phyloP scores from a whole-genome alignment of 2,113 vertebrate genomes.

The Corydoras maculifer region DNA sequence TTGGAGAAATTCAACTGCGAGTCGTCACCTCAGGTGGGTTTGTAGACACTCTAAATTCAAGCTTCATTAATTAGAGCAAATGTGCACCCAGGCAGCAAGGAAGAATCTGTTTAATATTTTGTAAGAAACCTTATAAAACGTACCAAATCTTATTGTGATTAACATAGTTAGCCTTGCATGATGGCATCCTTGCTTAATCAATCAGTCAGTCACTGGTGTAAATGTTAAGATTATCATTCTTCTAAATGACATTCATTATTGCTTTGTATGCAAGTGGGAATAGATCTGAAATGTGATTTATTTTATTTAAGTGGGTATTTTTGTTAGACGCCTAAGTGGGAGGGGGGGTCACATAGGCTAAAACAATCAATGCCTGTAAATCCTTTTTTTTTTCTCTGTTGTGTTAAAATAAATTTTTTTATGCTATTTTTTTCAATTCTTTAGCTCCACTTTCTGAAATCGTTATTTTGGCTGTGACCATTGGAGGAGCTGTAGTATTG shows the following conservation, averaged over 20 bases:
- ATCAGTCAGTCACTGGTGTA: too few species aligned
- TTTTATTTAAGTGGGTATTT: too few species aligned
- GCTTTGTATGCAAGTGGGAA: too few species aligned
- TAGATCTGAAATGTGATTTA: too few species aligned
- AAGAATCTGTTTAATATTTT: not conserved
- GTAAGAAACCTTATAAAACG: too few species aligned
- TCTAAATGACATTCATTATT: too few species aligned
- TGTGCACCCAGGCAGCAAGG: not conserved
- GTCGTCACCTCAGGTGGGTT: constrained; percentile 71
- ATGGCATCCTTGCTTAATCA: too few species aligned
- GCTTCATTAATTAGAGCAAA: not conserved
- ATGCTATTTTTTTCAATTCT: not conserved
- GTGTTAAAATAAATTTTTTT: not conserved
- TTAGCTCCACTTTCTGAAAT: constrained; percentile 83
- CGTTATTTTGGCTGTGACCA: constrained; percentile 69
- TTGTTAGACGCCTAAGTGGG: too few species aligned
- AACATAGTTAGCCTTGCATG: too few species aligned
- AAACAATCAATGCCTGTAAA: not conserved
- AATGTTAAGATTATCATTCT: too few species aligned
- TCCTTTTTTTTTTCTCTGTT: not conserved
- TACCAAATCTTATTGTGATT: too few species aligned
- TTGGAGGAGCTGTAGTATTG: constrained; percentile 68
- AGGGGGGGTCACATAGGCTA: too few species aligned
- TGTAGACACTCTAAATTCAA: not conserved
- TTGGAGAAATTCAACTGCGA: constrained; percentile 72